A percentile compares a stretch with the other conserved stretches of the same genome.
Evolutionary conservation across 1,140 invertebrate species (phyloP).

Genomic region (Procambarus virginalis): DNA sequence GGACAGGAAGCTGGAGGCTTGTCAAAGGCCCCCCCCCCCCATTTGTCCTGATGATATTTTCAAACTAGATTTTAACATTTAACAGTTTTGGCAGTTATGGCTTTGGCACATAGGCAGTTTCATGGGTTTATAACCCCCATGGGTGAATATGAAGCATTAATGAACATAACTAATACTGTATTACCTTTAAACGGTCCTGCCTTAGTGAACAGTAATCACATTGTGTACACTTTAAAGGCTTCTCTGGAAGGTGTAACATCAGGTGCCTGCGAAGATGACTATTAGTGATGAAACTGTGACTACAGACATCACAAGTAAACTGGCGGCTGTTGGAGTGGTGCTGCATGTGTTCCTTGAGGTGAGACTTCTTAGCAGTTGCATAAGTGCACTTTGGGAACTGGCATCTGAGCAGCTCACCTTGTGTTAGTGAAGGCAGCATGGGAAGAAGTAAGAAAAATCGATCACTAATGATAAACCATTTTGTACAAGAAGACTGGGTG

Average conservation of each 20-base stretch:
- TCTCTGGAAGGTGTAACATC: slow-evolving; percentile 79
- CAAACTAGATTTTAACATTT: no score
- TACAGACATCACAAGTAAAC: slow-evolving; percentile 79
- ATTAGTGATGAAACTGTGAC: slow-evolving; percentile 81
- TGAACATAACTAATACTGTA: neutral
- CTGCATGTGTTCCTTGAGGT: slow-evolving; percentile 80
- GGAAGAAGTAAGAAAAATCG: neutral
- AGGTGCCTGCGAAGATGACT: slow-evolving; percentile 81
- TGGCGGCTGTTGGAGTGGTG: slow-evolving; percentile 80
- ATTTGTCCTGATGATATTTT: no score
- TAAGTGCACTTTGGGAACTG: slow-evolving; percentile 80
- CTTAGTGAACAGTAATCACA: slow-evolving; percentile 82
- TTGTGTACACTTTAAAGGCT: slow-evolving; percentile 78
- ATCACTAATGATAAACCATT: no score
- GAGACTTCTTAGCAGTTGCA: slow-evolving; percentile 81
- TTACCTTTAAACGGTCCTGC: slow-evolving; percentile 80
- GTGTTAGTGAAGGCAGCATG: slow-evolving; percentile 49
- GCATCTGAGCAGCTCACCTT: slow-evolving; percentile 79
- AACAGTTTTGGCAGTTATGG: no score
- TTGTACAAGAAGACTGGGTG: no score
- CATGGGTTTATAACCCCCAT: no score
- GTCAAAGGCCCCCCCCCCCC: no score
- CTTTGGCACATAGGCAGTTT: no score
- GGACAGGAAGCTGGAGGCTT: no score
- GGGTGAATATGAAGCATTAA: no score